Percentiles rank a stretch among this genome's conserved stretches.
phyloP scores from a whole-genome alignment of 2,888 invertebrate genomes.

The Habroteleia sp. region DNA sequence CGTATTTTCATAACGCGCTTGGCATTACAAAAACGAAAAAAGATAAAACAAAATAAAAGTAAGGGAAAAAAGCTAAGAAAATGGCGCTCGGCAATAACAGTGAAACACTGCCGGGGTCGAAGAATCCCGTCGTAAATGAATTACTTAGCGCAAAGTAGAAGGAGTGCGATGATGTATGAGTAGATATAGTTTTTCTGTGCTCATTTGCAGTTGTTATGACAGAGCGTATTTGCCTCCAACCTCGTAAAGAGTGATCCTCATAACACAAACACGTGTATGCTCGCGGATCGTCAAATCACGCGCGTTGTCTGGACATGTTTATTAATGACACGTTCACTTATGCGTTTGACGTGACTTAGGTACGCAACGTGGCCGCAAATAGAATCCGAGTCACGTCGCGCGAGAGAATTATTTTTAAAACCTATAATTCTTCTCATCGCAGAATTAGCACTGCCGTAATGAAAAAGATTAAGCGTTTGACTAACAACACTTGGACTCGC shows the following conservation, averaged over 20 bases:
- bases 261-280: slow-evolving; percentile 50
- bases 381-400: slow-evolving; percentile 27
- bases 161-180: slow-evolving; percentile 47
- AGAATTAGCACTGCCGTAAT: slow-evolving; percentile 26
- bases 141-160: slow-evolving; percentile 57
- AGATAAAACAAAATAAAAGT: slow-evolving; percentile 6
- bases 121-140: slow-evolving; percentile 53
- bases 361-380: slow-evolving; percentile 6
- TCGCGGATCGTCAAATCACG: slow-evolving; percentile 53
- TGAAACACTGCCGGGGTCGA: slow-evolving; percentile 38
- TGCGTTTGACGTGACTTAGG: slow-evolving; percentile 35
- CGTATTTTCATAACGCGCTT: slow-evolving; percentile 55
- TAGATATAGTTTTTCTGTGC: slow-evolving; percentile 57
- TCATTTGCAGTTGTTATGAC: slow-evolving; percentile 62
- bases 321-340: slow-evolving; percentile 55
- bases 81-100: slow-evolving; percentile 25
- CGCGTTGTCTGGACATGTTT: slow-evolving; percentile 50
- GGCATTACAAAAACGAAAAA: slow-evolving; percentile 7
- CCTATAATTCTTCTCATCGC: slow-evolving; percentile 13
- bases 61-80: slow-evolving; percentile 6
- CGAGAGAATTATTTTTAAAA: slow-evolving; percentile 19
- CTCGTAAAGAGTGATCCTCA: slow-evolving; percentile 44
- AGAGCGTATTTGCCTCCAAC: slow-evolving; percentile 56
- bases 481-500: slow-evolving; percentile 27
- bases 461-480: slow-evolving; percentile 30